Percentiles rank a stretch among this genome's conserved stretches.
These are phyloP conservation scores for Brachypodius melanocephalos DNA, from an alignment of 2,113 vertebrate genomes.

Conservation along the genomic window DNA sequence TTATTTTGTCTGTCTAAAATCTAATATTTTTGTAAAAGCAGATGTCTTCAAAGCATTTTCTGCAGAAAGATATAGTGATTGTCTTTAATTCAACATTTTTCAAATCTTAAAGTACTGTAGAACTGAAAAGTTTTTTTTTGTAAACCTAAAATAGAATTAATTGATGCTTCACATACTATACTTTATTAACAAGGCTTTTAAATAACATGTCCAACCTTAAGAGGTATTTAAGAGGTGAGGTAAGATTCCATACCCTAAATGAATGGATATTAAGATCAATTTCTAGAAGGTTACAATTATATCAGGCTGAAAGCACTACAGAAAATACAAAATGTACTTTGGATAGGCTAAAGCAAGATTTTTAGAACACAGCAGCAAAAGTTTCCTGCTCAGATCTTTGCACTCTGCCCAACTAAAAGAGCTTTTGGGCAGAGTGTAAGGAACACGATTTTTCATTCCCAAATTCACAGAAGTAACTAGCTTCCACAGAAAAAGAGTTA, in stretches of 20 bases:
- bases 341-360: neutral
- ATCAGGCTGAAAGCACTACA: neutral
- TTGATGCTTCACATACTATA: neutral
- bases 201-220: neutral
- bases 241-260: neutral
- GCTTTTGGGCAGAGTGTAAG: neutral
- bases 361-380: neutral
- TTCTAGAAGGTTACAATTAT: neutral
- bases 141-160: neutral
- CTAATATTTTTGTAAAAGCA: neutral
- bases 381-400: neutral
- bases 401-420: neutral
- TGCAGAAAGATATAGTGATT: neutral
- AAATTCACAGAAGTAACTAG: neutral
- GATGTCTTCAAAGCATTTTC: neutral
- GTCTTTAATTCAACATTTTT: conserved; percentile 7
- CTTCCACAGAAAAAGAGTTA: neutral
- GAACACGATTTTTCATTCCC: neutral
- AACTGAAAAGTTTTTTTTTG: neutral
- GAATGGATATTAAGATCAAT: neutral
- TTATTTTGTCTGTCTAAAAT: neutral
- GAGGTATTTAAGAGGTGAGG: neutral
- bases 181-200: neutral
- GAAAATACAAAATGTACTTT: neutral
- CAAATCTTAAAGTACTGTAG: neutral